These are phyloP conservation scores for Petrolisthes manimaculis DNA, from an alignment of 2,888 invertebrate species.

Conservation along the genomic window DNA sequence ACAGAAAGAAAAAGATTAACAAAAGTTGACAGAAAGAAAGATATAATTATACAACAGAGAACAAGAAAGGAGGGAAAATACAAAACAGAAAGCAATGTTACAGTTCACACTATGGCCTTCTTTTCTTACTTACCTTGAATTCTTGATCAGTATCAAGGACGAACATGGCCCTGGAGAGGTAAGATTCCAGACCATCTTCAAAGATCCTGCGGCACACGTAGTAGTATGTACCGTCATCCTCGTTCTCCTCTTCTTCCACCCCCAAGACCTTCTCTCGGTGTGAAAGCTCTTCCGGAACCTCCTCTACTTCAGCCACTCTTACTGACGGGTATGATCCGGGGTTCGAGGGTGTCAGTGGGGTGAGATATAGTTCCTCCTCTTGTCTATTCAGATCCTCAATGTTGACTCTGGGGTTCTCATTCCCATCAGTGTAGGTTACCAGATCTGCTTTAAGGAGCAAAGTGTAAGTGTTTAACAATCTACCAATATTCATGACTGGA, in stretches of 20 bases:
- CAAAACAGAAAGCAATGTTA: no score
- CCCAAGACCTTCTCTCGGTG: neutral
- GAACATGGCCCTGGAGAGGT: conserved; percentile 23
- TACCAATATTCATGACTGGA: no score
- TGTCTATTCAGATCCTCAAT: neutral
- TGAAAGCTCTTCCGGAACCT: neutral
- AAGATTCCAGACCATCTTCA: neutral
- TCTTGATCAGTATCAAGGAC: neutral
- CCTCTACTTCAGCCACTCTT: neutral
- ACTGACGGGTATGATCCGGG: no score
- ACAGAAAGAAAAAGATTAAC: no score
- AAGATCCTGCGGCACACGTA: neutral
- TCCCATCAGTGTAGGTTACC: no score
- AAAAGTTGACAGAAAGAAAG: no score
- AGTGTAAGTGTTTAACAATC: no score
- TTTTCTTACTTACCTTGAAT: neutral
- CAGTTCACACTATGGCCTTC: no score
- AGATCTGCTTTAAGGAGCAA: no score
- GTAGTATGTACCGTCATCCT: neutral
- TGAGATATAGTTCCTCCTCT: neutral
- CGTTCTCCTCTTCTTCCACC: neutral
- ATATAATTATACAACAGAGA: no score
- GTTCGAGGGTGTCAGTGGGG: neutral
- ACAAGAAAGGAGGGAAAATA: no score
- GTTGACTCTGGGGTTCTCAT: neutral